Conservation (phyloP, 1,140 invertebrate genomes). For the Drosophila yakuba region DNA sequence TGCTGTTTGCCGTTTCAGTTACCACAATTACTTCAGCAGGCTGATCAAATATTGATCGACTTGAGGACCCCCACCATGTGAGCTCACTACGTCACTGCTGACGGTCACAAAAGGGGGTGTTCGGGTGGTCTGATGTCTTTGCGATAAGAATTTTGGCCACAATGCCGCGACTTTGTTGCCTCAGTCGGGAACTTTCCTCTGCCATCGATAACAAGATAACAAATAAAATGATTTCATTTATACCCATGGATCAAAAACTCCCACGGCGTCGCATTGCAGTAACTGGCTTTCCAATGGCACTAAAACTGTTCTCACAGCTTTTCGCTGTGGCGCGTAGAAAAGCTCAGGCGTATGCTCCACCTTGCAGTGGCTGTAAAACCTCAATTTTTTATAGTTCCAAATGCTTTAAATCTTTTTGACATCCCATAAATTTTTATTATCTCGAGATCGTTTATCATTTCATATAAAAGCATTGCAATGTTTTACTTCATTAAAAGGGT, state of each 20-base stretch:
- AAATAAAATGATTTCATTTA: conserved; percentile 58
- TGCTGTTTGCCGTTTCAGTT: conserved; percentile 62
- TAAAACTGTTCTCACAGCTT: conserved; percentile 41
- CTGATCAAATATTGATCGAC: conserved; percentile 69
- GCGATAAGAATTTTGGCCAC: conserved; percentile 26
- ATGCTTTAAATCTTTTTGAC: too few relatives aligned
- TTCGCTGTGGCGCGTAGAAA: conserved; percentile 31
- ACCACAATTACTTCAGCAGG: conserved; percentile 72
- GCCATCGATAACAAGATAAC: conserved; percentile 68
- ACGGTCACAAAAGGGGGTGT: conserved; percentile 6
- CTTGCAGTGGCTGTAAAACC: conserved; percentile 14
- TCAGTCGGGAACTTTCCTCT: conserved; percentile 33
- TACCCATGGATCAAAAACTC: conserved; percentile 59
- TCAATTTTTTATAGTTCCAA: too few relatives aligned
- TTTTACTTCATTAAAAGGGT: too few relatives aligned
- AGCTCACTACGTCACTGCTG: conserved; percentile 46
- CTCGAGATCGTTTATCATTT: too few relatives aligned
- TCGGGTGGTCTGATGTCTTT: conserved; percentile 18
- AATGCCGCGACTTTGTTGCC: conserved; percentile 54
- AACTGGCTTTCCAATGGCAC: conserved; percentile 12
- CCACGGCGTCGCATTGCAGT: conserved; percentile 61
- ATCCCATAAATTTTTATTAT: too few relatives aligned
- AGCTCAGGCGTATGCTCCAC: conserved; percentile 22
- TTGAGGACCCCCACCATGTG: conserved; percentile 33
- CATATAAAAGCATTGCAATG: too few relatives aligned